A percentile compares a stretch with the other conserved stretches of the same genome.
phyloP scores from a whole-genome alignment of 2,888 invertebrate species.

The Ophraella communa region DNA sequence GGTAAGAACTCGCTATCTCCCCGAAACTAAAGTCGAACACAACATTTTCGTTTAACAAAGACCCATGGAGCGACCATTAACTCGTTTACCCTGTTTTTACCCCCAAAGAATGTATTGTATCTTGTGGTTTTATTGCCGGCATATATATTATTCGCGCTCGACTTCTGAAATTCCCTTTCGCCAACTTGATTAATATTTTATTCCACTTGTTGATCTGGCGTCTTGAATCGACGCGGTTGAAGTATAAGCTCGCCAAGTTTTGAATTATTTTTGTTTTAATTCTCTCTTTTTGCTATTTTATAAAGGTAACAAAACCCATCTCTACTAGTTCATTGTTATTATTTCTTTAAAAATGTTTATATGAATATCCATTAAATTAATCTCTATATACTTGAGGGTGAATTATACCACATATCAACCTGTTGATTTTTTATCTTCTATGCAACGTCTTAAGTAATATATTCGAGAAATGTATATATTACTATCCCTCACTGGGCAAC shows the following conservation, averaged over 20 bases:
- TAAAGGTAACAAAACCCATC: too few species aligned
- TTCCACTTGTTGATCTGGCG: conserved; percentile 38
- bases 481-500: too few species aligned
- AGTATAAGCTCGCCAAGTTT: neutral
- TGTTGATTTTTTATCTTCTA: too few species aligned
- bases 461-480: too few species aligned
- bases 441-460: too few species aligned
- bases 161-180: conserved; percentile 37
- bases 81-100: conserved; percentile 21
- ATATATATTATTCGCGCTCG: conserved; percentile 39
- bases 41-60: conserved; percentile 35
- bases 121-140: conserved; percentile 38
- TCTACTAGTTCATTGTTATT: too few species aligned
- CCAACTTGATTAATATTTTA: conserved; percentile 41
- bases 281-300: too few species aligned
- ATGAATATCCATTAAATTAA: too few species aligned
- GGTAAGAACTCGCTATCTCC: conserved; percentile 19
- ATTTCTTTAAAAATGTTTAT: too few species aligned
- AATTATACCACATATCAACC: too few species aligned
- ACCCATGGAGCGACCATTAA: conserved; percentile 35
- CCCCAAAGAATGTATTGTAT: conserved; percentile 36
- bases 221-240: conserved; percentile 27
- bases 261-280: too few species aligned
- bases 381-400: too few species aligned
- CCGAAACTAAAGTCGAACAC: conserved; percentile 29